phyloP scores from a whole-genome alignment of 2,888 invertebrate species.

The Mellilla xanthometata region DNA sequence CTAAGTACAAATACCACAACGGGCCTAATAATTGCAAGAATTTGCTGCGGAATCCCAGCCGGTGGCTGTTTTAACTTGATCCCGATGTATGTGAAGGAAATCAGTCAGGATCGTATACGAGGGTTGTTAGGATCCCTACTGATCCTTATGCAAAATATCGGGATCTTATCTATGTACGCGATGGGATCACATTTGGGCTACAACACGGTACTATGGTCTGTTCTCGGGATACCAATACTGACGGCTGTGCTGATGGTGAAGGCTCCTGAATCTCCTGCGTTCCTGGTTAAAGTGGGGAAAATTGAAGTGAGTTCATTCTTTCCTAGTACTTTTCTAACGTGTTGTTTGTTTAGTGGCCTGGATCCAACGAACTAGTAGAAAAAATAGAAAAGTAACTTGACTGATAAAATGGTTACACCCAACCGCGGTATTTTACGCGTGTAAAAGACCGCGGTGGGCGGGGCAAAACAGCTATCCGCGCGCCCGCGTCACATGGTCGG shows the following conservation, averaged over 20 bases:
- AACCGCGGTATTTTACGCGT: too few species aligned
- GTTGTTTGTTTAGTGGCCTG: neutral
- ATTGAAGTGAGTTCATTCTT: constrained; percentile 44
- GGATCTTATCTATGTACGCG: constrained; percentile 53
- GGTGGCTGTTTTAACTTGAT: constrained; percentile 57
- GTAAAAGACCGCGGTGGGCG: too few species aligned
- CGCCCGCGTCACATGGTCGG: too few species aligned
- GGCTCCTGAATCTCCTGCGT: constrained; percentile 65
- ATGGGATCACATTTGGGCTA: constrained; percentile 58
- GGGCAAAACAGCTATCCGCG: too few species aligned
- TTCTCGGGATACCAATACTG: constrained; percentile 44
- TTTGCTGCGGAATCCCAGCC: constrained; percentile 50
- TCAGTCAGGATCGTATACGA: constrained; percentile 58
- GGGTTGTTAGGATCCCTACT: constrained; percentile 54
- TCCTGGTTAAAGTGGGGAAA: constrained; percentile 54
- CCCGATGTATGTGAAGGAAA: constrained; percentile 61
- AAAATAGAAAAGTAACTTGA: too few species aligned
- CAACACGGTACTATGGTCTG: constrained; percentile 47
- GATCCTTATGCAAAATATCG: constrained; percentile 51
- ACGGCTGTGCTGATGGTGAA: constrained; percentile 48
- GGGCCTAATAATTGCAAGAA: constrained; percentile 48
- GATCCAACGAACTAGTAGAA: too few species aligned
- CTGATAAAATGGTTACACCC: too few species aligned
- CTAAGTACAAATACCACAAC: constrained; percentile 39
- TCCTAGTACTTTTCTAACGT: neutral